Base-by-base conservation (phyloP, 2,888 invertebrate genomes). In the Epistrophe grossulariae region DNA sequence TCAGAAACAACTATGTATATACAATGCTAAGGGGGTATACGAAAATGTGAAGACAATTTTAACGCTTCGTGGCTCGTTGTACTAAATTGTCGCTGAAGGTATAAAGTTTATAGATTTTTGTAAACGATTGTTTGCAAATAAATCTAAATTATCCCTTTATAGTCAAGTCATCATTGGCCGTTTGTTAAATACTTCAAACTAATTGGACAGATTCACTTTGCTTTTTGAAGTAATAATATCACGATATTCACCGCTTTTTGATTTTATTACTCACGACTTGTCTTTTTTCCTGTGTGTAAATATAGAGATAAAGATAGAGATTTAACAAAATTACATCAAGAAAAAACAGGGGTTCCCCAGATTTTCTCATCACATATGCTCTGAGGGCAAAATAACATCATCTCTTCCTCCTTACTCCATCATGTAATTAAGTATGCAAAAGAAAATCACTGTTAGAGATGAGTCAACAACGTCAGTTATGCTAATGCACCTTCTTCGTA, bases 191-290 rank as follows among this genome's bases (percentile, higher is more conserved):
- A 77, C 55, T 48, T 40, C 55, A 77, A 68, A 68, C 84, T 84
- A 84, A 84, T 84, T 84, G 84, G 84, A 81, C 68, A 78, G 72
- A 84, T 77, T 84, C 77, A 77, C 84, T 78, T 73, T 52, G 77
- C 50, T 57, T 80, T 80, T 80, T 68, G 31, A 59, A 43, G 68
- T 72, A 73, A 73, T 72, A 84, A 68, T 70, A 82, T 85, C 85
- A 85, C 81, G 82, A 85, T 62, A 72, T 78, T 77, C 81, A 62
- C 38, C 77, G 60, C 45, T 40, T 48, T 52, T 40, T 52, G 70
- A 50, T 68, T 87, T 87, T 82, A 87, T 87, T 71, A 70, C 85
- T 87, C 85, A 87, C 85, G 85, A 87, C 71, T 71, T 79, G 82
- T 83, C 68, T 77, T 59, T 77, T 59, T 43, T 50, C 38, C 52